Evolutionary conservation across 30 jellyfish, hydroid and myxozoan genomes (phyloP).

Genomic region (Rhopilema esculentum): DNA sequence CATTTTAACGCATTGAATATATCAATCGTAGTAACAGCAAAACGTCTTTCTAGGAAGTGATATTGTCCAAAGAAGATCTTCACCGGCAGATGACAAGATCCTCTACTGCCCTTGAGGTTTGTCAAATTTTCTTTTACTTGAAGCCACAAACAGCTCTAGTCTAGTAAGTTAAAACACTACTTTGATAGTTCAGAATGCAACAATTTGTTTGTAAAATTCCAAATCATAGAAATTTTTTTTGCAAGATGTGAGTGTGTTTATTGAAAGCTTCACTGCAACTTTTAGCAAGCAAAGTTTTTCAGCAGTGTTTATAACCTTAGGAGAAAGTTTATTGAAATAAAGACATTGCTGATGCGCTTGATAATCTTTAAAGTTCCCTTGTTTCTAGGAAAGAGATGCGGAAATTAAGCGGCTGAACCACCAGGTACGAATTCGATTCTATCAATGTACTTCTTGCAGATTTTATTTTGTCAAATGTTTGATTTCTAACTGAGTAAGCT

Average conservation of each 20-base stretch:
- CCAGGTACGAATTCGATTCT: slow-evolving; percentile 50
- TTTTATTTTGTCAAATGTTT: no score
- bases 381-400: slow-evolving; percentile 74
- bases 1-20: no score
- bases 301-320: no score
- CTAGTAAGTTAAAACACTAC: no score
- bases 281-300: no score
- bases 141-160: not conserved
- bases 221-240: no score
- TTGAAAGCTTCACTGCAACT: no score
- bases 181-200: no score
- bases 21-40: not conserved
- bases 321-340: no score
- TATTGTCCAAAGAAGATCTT: slow-evolving; percentile 48
- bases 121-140: not conserved
- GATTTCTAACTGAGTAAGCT: not conserved
- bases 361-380: not conserved
- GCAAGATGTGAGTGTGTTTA: no score
- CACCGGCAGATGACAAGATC: slow-evolving; percentile 52
- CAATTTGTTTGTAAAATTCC: no score
- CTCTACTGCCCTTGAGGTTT: slow-evolving; percentile 43
- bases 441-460: not conserved
- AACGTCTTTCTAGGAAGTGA: slow-evolving; percentile 33
- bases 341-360: no score
- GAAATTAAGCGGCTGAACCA: slow-evolving; percentile 72